Evolutionary conservation across 37 sponge, comb jelly and placozoan genomes (phyloP).

Genomic region (Diacarnus erythraeanus): DNA sequence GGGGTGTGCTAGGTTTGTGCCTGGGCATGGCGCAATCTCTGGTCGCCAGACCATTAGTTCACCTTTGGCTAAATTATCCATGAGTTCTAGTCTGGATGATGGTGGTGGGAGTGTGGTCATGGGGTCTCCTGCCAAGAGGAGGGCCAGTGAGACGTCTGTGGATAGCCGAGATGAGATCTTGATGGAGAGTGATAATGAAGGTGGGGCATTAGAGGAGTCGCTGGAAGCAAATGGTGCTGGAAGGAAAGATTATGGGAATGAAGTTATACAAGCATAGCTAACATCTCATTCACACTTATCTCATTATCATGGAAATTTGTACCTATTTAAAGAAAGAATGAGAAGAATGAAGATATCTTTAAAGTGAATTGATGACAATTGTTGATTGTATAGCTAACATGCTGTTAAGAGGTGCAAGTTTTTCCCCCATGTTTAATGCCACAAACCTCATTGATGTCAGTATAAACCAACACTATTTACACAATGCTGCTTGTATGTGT

Average conservation of each 20-base stretch:
- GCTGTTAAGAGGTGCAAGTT: no score
- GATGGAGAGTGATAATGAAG: slow-evolving; percentile 28
- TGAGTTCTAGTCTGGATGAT: slow-evolving; percentile 20
- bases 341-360: no score
- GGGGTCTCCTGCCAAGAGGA: background rate
- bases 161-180: slow-evolving; percentile 26
- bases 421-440: no score
- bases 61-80: slow-evolving; percentile 26
- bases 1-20: background rate
- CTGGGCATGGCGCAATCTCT: background rate
- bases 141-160: slow-evolving; percentile 21
- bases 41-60: slow-evolving; percentile 8
- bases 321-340: no score
- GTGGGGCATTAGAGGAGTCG: background rate
- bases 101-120: background rate
- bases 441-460: no score
- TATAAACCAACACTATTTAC: no score
- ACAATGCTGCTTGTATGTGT: no score
- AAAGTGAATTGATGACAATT: no score
- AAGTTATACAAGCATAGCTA: background rate
- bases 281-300: no score
- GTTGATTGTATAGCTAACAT: no score
- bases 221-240: background rate
- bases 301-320: no score
- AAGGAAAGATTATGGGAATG: background rate